Percentiles rank a stretch among this genome's conserved stretches.
Conservation (phyloP, 1,140 invertebrate genomes). For the Drosophila melanica region DNA sequence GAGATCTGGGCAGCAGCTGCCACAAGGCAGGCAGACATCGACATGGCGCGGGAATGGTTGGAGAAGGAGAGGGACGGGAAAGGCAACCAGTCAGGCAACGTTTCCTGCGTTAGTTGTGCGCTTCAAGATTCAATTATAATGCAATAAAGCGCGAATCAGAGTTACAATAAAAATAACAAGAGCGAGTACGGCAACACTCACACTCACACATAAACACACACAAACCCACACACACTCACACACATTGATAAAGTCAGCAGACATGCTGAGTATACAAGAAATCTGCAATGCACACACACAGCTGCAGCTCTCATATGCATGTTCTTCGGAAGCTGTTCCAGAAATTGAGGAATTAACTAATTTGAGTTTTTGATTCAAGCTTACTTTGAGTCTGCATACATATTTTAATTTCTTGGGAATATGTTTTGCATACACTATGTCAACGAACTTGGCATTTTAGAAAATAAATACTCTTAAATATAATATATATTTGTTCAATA, state of each 20-base stretch:
- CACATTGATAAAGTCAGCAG: constrained; percentile 25
- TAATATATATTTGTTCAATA: too few relatives aligned
- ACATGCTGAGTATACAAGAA: constrained; percentile 32
- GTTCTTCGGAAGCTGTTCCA: constrained; percentile 18
- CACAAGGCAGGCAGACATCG: constrained; percentile 33
- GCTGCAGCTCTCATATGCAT: constrained; percentile 22
- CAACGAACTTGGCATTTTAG: too few relatives aligned
- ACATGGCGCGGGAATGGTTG: background rate
- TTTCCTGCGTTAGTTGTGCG: constrained; percentile 81
- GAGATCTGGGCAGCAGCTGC: constrained; percentile 28
- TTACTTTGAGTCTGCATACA: too few relatives aligned
- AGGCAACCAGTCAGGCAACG: constrained; percentile 62
- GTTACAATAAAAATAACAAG: constrained; percentile 80
- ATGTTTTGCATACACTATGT: too few relatives aligned
- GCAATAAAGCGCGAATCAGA: constrained; percentile 82
- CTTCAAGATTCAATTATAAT: constrained; percentile 83
- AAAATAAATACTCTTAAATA: too few relatives aligned
- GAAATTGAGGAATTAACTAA: constrained; percentile 10
- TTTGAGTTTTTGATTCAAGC: constrained; percentile 1
- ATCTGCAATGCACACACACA: constrained; percentile 30
- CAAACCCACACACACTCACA: constrained; percentile 9
- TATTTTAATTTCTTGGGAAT: too few relatives aligned
- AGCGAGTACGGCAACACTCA: constrained; percentile 26
- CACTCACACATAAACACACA: constrained; percentile 20
- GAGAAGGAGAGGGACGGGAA: background rate